phyloP scores from a whole-genome alignment of 2,888 invertebrate genomes.

The Adela reaumurella region DNA sequence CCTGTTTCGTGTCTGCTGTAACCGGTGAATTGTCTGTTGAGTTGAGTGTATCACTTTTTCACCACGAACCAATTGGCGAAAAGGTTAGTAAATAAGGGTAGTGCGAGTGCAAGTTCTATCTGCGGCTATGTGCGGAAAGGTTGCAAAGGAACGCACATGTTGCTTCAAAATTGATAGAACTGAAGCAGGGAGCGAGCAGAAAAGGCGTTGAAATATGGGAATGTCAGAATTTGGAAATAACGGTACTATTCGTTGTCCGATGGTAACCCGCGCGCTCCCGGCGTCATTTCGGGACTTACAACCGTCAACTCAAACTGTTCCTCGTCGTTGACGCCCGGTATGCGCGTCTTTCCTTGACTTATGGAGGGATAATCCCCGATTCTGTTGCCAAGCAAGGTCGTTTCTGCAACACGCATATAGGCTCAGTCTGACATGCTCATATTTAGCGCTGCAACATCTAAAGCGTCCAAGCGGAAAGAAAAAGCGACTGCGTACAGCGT shows the following conservation, averaged over 20 bases:
- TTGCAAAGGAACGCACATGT: conserved; percentile 19
- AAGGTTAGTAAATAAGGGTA: background rate
- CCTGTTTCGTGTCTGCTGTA: background rate
- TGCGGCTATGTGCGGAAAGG: background rate
- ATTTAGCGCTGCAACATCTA: conserved; percentile 2
- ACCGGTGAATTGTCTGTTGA: background rate
- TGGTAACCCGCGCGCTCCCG: conserved; percentile 39
- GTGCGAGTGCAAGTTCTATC: background rate
- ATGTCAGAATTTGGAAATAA: conserved; percentile 37
- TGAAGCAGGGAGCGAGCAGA: conserved; percentile 42
- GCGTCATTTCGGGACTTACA: conserved; percentile 65
- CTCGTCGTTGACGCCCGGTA: conserved; percentile 92
- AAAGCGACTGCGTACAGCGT: no score
- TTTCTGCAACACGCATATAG: conserved; percentile 64
- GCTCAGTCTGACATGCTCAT: conserved; percentile 41
- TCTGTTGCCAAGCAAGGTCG: conserved; percentile 78
- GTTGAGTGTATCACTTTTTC: background rate
- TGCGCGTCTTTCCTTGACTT: conserved; percentile 92
- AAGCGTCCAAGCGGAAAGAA: conserved; percentile 26
- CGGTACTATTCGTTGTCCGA: conserved; percentile 13
- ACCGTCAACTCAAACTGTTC: conserved; percentile 83
- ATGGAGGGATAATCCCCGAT: conserved; percentile 86
- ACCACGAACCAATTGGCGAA: background rate
- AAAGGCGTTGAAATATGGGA: conserved; percentile 20
- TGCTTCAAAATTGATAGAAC: conserved; percentile 24